Base-by-base conservation (phyloP, 1,140 invertebrate genomes). In the Apis florea region DNA sequence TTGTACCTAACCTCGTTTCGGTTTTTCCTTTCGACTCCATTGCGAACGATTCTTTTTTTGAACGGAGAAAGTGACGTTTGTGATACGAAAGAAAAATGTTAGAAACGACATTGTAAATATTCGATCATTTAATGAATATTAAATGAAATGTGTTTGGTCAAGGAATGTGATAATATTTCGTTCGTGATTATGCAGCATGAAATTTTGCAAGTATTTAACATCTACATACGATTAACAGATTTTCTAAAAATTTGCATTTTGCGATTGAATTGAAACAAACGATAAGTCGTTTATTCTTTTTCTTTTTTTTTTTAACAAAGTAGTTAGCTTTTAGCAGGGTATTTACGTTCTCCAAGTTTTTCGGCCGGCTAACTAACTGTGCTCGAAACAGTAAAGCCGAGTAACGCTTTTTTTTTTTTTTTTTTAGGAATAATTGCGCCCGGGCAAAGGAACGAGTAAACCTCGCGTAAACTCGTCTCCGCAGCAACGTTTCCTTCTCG, bases 1-100 rank as follows among this genome's bases (percentile, higher is more conserved):
- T 78, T 82, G 26, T 84, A 81, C 69, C 58, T 58, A 73, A 61
- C 63, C 70, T 53, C 53, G 12, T 66, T 58, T 58, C 51, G 71
- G 31, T 74, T 80, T 80, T 74, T 80, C 69, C 9, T 31, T 26
- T 49, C 11, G 40, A 19, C 15, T 24, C 24, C 4, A 4, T 19
- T 19, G 64, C n/a, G 79, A 10, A 66, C 47, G 19, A 4, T 19
- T 13, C 4, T 21, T 21, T 72, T 24, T 40, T 24, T 10, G 8
- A 1, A 1, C n/a, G n/a, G 19, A 54, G 24, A 47, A 67, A 58
- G 59, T 15, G 17, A n/a, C n/a, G 24, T 21, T 1, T 53, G 15
- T 15, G 58, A 40, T 40, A n/a, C n/a, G 31, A 40, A 40, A 4
- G 31, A 40, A 40, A n/a, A 40, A 40, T 40, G 5, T 40, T 40